Conservation (phyloP, 2,797 vertebrate species). For the Lutjanus campechanus region DNA sequence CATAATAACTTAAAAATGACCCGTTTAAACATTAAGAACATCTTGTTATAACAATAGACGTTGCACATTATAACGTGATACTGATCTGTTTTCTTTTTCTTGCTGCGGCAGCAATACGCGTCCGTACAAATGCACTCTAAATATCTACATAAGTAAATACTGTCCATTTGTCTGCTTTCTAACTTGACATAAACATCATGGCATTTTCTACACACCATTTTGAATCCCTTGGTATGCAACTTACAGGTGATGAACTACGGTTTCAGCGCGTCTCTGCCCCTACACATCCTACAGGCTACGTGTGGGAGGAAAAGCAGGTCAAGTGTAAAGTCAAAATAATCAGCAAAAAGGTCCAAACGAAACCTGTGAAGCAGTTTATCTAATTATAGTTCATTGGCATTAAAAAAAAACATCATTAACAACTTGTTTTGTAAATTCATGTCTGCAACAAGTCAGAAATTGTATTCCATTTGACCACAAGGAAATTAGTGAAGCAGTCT, state of each 20-base stretch:
- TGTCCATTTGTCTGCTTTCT: conserved; percentile 6
- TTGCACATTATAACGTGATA: too few species aligned
- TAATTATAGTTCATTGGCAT: conserved; percentile 54
- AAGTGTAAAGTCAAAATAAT: conserved; percentile 89
- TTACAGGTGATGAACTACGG: conserved; percentile 94
- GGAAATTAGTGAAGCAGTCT: conserved; percentile 80
- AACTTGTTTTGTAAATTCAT: conserved; percentile 37
- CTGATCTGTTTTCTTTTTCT: too few species aligned
- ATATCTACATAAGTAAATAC: conserved; percentile 4
- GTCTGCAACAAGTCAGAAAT: conserved; percentile 51
- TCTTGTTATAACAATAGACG: too few species aligned
- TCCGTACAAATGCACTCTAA: background rate
- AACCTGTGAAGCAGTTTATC: conserved; percentile 76
- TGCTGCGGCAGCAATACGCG: too few species aligned
- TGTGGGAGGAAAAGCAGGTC: conserved; percentile 95
- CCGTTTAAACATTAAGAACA: too few species aligned
- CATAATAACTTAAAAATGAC: too few species aligned
- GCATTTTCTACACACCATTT: conserved; percentile 58
- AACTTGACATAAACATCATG: conserved; percentile 28
- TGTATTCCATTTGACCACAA: conserved; percentile 71
- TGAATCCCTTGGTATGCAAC: conserved; percentile 88
- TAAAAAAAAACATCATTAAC: conserved; percentile 43
- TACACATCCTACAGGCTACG: conserved; percentile 91
- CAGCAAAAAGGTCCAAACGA: conserved; percentile 81
- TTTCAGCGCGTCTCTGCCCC: conserved; percentile 92